phyloP scores from a whole-genome alignment of 2,113 vertebrate genomes.

The Trochalopteron elliotii region DNA sequence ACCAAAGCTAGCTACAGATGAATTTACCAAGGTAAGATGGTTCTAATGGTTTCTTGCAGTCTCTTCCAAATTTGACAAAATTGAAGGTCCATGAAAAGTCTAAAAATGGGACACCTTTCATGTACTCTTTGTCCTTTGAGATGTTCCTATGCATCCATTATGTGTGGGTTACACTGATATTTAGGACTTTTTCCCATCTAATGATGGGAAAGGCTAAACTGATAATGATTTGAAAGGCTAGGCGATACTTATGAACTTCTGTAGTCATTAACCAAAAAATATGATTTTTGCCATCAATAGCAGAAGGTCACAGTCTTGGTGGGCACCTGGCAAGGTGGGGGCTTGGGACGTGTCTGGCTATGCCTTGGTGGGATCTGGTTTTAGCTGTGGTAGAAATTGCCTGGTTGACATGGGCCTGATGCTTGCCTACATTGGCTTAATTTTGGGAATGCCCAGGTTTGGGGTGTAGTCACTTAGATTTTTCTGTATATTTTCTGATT shows the following conservation, averaged over 20 bases:
- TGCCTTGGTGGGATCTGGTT: background rate
- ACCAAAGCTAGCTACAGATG: background rate
- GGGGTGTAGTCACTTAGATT: background rate
- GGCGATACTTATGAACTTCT: fast-evolving
- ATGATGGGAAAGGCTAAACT: no score
- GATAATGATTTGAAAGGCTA: background rate
- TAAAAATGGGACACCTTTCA: background rate
- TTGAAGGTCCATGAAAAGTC: background rate
- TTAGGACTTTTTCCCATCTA: background rate
- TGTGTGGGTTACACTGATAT: background rate
- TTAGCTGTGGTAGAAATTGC: background rate
- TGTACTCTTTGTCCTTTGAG: background rate
- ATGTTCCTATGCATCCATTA: background rate
- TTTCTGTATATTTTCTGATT: background rate
- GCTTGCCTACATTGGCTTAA: fast-evolving
- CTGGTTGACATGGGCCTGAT: fast-evolving
- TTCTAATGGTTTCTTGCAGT: background rate
- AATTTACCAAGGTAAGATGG: background rate
- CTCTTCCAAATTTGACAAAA: background rate
- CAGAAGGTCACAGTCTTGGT: background rate
- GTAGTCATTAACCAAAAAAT: background rate
- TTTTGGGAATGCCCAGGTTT: fast-evolving
- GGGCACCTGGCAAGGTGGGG: fast-evolving
- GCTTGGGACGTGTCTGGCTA: fast-evolving
- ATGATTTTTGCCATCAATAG: fast-evolving